phyloP scores from a whole-genome alignment of 1,140 invertebrate species.

The Phortica variegata region DNA sequence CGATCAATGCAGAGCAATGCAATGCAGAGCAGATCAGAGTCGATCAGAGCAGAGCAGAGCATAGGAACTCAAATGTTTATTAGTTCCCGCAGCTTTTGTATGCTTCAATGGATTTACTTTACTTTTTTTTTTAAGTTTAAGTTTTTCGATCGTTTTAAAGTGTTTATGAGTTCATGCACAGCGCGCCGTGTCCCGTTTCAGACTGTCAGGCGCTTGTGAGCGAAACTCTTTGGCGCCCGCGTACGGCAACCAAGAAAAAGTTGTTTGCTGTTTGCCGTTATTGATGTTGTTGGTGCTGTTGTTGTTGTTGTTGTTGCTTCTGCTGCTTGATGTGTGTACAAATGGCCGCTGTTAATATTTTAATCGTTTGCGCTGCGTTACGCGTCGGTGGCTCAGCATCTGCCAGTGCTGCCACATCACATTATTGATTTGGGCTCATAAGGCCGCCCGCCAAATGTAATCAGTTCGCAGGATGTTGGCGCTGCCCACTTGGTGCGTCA shows the following conservation, averaged over 20 bases:
- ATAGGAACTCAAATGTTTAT: slow-evolving; percentile 44
- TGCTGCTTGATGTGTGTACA: slow-evolving; percentile 29
- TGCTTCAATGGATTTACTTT: background rate
- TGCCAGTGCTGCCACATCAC: too few species aligned
- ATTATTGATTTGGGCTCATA: too few species aligned
- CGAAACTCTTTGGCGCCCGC: background rate
- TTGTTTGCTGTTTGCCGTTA: slow-evolving; percentile 36
- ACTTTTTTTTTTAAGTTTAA: too few species aligned
- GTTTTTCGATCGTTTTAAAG: too few species aligned
- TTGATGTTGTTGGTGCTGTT: slow-evolving; percentile 13
- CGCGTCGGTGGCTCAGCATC: slow-evolving; percentile 48
- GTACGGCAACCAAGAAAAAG: slow-evolving; percentile 14
- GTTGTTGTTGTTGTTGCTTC: slow-evolving; percentile 16
- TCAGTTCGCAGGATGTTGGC: too few species aligned
- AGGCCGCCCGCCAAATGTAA: too few species aligned
- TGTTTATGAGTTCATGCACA: slow-evolving; percentile 10
- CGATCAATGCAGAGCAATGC: slow-evolving; percentile 49
- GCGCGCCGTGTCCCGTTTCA: slow-evolving; percentile 14
- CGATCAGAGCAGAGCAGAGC: slow-evolving; percentile 20
- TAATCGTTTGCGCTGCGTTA: too few species aligned
- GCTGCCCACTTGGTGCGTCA: too few species aligned
- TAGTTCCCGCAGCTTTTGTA: slow-evolving; percentile 43
- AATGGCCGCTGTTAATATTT: slow-evolving; percentile 49
- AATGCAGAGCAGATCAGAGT: slow-evolving; percentile 24
- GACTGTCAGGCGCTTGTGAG: slow-evolving; percentile 1